Base-by-base conservation (phyloP, 2,797 vertebrate genomes). In the Ispidina picta region DNA sequence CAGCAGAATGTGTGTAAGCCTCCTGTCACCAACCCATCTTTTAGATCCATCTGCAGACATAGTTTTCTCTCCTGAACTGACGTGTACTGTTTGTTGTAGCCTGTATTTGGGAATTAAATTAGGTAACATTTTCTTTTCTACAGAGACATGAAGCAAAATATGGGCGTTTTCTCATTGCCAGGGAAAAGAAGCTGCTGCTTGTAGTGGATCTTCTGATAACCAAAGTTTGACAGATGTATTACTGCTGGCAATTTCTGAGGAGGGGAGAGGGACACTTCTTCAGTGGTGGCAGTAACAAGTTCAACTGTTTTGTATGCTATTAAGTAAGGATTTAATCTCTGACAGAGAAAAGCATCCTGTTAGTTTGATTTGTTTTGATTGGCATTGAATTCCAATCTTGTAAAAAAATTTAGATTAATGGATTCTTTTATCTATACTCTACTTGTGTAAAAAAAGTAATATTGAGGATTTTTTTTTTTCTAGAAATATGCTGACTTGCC, bases 371-470 rank as follows among this genome's bases (percentile, higher is more conserved):
- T 92, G 70, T 88, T 88, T 95, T 95, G 94, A 91, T 88, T 92
- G 92, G 63, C 86, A 89, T 72, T 52, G 72, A 94, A 77, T 93
- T 91, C 65, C 58, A 93, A 90, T 94, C 91, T 87, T 77, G 66
- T 83, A 92, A 95, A 94, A 94, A 63, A 93, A 94, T 72, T 80
- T 88, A 86, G 89, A 96, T 91, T 91, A 94, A 94, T 91, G 92
- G 88, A 62, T 90, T 91, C 75, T 95, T 95, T 95, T 96, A 94
- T 92, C 91, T 95, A 4, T 65, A 68, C 55, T 92, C 80, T 83
- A 84, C 78, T 95, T 76, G 22, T 43, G 44, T 72, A 93, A 72
- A 74, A 77, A 83, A 83, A 66, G 82, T 37, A 77, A 25, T 77
- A 59, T 80, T 87, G 72, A 86, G 83, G 58, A 88, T n/a, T n/a